Evolutionary conservation across 1,140 invertebrate species (phyloP).

Genomic region (Drosophila burlai): DNA sequence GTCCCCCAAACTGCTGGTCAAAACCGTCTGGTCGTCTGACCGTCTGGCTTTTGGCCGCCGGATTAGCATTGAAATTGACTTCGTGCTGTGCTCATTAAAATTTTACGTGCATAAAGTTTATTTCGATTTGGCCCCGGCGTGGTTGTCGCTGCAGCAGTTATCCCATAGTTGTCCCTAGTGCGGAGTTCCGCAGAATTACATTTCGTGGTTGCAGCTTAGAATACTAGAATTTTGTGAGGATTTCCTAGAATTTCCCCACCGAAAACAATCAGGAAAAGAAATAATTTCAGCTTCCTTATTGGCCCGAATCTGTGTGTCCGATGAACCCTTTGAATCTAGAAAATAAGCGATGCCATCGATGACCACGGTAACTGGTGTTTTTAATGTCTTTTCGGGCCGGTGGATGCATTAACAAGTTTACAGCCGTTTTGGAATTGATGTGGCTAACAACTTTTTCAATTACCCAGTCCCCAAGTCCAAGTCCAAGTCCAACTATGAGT

Average conservation of each 20-base stretch:
- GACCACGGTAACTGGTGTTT: neutral
- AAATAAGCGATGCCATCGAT: slow-evolving; percentile 20
- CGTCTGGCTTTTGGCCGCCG: slow-evolving; percentile 69
- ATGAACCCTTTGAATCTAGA: slow-evolving; percentile 38
- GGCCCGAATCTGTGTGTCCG: slow-evolving; percentile 20
- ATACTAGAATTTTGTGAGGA: slow-evolving; percentile 18
- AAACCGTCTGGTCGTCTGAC: slow-evolving; percentile 32
- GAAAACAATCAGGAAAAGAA: slow-evolving; percentile 32
- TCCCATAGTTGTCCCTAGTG: slow-evolving; percentile 22
- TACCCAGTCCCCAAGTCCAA: slow-evolving; percentile 38
- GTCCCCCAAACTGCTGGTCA: slow-evolving; percentile 68
- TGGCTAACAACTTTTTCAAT: slow-evolving; percentile 82
- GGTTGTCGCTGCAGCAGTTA: slow-evolving; percentile 44
- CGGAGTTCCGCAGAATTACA: slow-evolving; percentile 52
- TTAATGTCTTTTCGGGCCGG: slow-evolving; percentile 56
- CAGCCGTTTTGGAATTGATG: slow-evolving; percentile 76
- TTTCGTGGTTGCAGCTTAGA: slow-evolving; percentile 48
- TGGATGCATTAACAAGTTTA: slow-evolving; percentile 75
- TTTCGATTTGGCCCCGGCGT: slow-evolving; percentile 69
- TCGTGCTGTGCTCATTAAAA: slow-evolving; percentile 83
- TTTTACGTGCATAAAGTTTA: slow-evolving; percentile 83
- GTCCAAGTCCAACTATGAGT: slow-evolving; percentile 9
- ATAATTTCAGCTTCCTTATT: slow-evolving; percentile 66
- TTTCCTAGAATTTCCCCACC: slow-evolving; percentile 52
- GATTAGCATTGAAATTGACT: slow-evolving; percentile 84